Conservation (phyloP, 1,140 invertebrate genomes). For the Temnothorax nylanderi region DNA sequence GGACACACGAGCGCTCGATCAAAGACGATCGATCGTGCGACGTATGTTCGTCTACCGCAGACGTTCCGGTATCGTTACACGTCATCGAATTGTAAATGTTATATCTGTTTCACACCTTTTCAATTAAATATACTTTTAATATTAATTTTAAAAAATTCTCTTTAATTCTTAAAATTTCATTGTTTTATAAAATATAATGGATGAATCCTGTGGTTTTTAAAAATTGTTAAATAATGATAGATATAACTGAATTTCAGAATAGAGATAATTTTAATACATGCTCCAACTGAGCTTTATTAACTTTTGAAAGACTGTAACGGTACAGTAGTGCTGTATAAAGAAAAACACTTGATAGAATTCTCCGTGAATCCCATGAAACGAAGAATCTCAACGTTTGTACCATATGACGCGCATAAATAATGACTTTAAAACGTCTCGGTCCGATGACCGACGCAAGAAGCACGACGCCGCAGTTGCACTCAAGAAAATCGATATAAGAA, state of each 20-base stretch:
- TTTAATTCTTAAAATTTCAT: not conserved
- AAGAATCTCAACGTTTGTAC: constrained; percentile 81
- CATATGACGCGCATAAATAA: constrained; percentile 78
- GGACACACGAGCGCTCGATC: constrained; percentile 45
- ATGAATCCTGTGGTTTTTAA: not conserved
- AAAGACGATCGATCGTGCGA: constrained; percentile 42
- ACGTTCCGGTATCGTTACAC: not conserved
- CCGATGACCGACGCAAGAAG: constrained; percentile 76
- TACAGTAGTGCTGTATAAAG: constrained; percentile 25
- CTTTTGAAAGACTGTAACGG: constrained; percentile 3
- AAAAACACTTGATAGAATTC: constrained; percentile 29
- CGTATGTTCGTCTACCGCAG: not conserved
- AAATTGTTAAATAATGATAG: not conserved
- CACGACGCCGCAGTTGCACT: constrained; percentile 81
- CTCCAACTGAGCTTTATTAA: not conserved
- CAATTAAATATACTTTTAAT: not conserved
- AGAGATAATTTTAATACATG: not conserved
- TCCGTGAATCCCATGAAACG: constrained; percentile 52
- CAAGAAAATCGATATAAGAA: constrained; percentile 80
- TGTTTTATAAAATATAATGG: not conserved
- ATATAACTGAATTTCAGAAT: not conserved
- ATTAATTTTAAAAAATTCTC: not conserved
- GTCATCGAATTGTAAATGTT: not conserved
- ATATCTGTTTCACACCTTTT: not conserved
- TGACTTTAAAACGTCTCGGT: constrained; percentile 78